Percentiles rank a stretch among this genome's conserved stretches.
These are phyloP conservation scores for Diarsia mendica DNA, from an alignment of 2,888 invertebrate species.

Conservation along the genomic window DNA sequence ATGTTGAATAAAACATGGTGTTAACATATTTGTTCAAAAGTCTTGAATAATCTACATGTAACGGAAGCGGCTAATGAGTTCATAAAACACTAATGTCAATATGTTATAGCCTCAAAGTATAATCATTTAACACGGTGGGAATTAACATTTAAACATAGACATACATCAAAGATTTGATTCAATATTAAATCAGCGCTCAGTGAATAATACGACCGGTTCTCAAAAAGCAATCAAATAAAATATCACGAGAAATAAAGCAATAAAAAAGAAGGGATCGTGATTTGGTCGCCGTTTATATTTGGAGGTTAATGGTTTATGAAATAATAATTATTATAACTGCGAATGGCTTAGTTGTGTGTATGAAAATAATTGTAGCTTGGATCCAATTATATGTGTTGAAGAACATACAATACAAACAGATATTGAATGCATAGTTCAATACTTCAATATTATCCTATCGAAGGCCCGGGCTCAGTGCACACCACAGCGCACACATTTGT, in stretches of 20 bases:
- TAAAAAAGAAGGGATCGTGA: constrained; percentile 75
- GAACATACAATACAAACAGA: constrained; percentile 35
- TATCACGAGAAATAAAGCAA: constrained; percentile 78
- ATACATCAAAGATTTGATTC: constrained; percentile 67
- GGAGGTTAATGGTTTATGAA: constrained; percentile 76
- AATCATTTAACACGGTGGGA: constrained; percentile 67
- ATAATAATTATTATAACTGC: constrained; percentile 55
- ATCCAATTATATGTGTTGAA: constrained; percentile 51
- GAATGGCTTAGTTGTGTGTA: constrained; percentile 43
- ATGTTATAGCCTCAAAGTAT: constrained; percentile 65
- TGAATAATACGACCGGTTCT: constrained; percentile 70
- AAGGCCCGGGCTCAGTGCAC: constrained; percentile 8
- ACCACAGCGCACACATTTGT: constrained; percentile 34
- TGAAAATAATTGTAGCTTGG: constrained; percentile 50
- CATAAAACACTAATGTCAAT: constrained; percentile 71
- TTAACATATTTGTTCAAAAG: constrained; percentile 68
- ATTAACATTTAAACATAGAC: constrained; percentile 75
- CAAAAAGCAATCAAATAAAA: constrained; percentile 73
- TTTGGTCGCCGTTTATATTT: constrained; percentile 70
- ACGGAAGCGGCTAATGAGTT: constrained; percentile 73
- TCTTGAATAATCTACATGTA: constrained; percentile 66
- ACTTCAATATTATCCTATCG: constrained; percentile 24
- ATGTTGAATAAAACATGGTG: constrained; percentile 66
- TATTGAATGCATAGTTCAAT: constrained; percentile 43
- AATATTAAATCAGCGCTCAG: constrained; percentile 64